Percentiles rank a stretch among this genome's conserved stretches.
These are phyloP conservation scores for Embiotoca jacksoni DNA, from an alignment of 2,113 vertebrate species.

Conservation along the genomic window DNA sequence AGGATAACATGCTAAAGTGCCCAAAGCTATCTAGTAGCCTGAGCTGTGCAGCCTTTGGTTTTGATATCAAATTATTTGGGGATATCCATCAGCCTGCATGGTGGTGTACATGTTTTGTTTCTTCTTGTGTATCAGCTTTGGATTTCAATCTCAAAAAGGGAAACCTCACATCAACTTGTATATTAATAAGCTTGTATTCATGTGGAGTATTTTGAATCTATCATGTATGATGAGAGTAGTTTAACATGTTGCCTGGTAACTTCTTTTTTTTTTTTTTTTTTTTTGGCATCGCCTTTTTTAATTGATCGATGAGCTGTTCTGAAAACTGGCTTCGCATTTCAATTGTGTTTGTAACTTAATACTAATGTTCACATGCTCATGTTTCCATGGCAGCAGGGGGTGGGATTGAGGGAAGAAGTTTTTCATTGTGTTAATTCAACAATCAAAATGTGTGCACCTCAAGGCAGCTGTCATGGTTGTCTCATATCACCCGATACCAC, in stretches of 20 bases:
- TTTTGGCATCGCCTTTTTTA: neutral
- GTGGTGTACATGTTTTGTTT: neutral
- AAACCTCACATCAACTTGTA: neutral
- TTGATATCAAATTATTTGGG: neutral
- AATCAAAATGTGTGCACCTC: conserved; percentile 25
- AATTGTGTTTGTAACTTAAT: neutral
- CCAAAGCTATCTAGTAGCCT: conserved; percentile 29
- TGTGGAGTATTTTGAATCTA: no score
- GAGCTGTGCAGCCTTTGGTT: conserved; percentile 77
- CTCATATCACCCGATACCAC: neutral
- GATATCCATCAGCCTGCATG: conserved; percentile 11
- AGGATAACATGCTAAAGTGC: conserved; percentile 53
- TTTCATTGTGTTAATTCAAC: neutral
- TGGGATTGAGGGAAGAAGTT: no score
- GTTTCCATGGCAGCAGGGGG: no score
- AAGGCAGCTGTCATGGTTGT: conserved; percentile 26
- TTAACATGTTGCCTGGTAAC: neutral
- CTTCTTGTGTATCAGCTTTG: neutral
- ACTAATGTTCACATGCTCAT: neutral
- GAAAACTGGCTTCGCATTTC: neutral
- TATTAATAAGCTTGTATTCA: no score
- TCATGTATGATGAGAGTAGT: neutral
- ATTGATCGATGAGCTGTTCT: neutral
- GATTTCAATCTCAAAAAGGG: neutral
- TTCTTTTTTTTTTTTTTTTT: no score